Percentiles rank a stretch among this genome's conserved stretches.
phyloP scores from a whole-genome alignment of 2,113 vertebrate genomes.

The Elgaria multicarinata region DNA sequence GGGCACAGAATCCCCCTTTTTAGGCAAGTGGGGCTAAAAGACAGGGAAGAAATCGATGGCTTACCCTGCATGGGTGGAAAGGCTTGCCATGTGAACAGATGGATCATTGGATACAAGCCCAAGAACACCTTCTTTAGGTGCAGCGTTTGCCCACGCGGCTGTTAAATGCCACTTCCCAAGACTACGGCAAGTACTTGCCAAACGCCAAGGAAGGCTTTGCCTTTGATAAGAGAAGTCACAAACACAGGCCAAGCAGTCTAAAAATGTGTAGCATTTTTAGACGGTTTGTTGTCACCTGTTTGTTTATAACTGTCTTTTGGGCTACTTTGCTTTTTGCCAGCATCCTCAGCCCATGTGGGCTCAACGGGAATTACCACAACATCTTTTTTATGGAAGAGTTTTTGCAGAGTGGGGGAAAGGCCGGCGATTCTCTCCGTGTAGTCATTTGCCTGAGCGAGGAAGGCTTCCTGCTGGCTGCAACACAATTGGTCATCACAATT shows the following conservation, averaged over 20 bases:
- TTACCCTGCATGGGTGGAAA: background rate
- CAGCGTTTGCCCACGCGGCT: background rate
- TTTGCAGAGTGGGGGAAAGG: conserved; percentile 1
- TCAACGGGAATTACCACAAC: conserved; percentile 44
- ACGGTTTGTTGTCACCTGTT: conserved; percentile 31
- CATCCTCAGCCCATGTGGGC: conserved; percentile 28
- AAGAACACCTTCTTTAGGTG: conserved; percentile 33
- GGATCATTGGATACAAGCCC: background rate
- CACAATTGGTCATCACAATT: conserved; percentile 78
- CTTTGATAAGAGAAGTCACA: background rate
- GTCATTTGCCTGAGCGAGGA: conserved; percentile 59
- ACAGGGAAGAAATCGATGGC: background rate
- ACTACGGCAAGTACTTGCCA: conserved; percentile 43
- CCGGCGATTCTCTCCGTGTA: conserved; percentile 61
- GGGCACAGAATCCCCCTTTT: background rate
- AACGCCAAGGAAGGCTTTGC: background rate
- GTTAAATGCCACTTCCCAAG: conserved; percentile 17
- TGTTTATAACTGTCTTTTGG: conserved; percentile 1
- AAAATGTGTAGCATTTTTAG: conserved; percentile 69
- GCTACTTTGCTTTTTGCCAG: background rate
- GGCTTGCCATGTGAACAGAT: background rate
- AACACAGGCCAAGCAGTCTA: conserved; percentile 44
- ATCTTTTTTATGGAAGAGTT: conserved; percentile 45
- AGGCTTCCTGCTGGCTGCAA: conserved; percentile 72
- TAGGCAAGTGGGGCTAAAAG: background rate